phyloP scores from a whole-genome alignment of 2,113 vertebrate species.

The Ginglymostoma cirratum region DNA sequence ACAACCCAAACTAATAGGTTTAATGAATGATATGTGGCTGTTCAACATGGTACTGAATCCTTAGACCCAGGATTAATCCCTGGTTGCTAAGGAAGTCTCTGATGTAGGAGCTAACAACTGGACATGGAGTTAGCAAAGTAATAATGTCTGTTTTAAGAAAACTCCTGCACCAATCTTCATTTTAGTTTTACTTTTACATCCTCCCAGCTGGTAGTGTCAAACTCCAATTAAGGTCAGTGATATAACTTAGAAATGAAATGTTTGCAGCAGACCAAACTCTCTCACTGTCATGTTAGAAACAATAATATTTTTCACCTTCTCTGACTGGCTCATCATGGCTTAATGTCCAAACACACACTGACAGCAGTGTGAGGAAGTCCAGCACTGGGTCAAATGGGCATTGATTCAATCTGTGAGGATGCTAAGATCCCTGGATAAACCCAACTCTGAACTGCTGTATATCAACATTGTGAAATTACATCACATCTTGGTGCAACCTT shows the following conservation, averaged over 20 bases:
- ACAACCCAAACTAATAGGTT: no score
- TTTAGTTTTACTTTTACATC: background rate
- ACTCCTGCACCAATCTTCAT: background rate
- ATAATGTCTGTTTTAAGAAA: background rate
- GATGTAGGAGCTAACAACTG: background rate
- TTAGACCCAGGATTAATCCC: background rate
- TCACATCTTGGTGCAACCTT: background rate
- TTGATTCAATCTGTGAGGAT: background rate
- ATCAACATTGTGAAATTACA: background rate
- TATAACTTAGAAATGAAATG: background rate
- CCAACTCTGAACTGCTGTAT: background rate
- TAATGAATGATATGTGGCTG: background rate
- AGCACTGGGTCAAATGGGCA: background rate
- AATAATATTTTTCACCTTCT: background rate
- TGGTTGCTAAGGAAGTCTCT: background rate
- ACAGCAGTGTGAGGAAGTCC: background rate
- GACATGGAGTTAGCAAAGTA: background rate
- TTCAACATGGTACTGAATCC: background rate
- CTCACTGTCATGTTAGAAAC: background rate
- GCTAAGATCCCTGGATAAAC: background rate
- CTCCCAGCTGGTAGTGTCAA: background rate
- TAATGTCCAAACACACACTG: background rate
- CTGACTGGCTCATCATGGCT: background rate
- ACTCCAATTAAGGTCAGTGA: background rate
- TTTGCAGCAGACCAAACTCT: background rate